phyloP scores from a whole-genome alignment of 2,113 vertebrate genomes.

The Antennarius striatus region DNA sequence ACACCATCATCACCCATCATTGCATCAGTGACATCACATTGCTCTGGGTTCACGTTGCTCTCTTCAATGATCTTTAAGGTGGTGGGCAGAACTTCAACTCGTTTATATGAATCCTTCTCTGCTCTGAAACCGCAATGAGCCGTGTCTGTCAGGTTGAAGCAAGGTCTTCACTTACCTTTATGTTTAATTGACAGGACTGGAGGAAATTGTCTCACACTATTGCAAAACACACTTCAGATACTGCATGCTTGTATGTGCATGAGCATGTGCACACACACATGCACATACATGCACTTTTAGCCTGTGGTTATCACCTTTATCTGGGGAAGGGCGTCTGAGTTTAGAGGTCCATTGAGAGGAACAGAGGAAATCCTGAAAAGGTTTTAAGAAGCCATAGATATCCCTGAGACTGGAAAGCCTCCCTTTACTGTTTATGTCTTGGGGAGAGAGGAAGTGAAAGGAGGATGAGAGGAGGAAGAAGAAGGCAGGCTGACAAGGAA shows the following conservation, averaged over 20 bases:
- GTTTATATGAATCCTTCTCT: conserved; percentile 38
- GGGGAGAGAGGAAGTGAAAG: conserved; percentile 38
- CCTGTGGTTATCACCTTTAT: conserved; percentile 50
- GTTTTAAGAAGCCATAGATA: conserved; percentile 64
- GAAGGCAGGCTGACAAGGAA: conserved; percentile 55
- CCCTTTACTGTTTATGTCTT: conserved; percentile 53
- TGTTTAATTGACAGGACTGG: conserved; percentile 35
- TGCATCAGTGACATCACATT: not conserved
- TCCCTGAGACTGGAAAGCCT: conserved; percentile 44
- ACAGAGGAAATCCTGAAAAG: conserved; percentile 47
- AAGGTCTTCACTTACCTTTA: conserved; percentile 30
- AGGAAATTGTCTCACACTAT: conserved; percentile 33
- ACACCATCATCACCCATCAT: too few species aligned
- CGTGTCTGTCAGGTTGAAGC: conserved; percentile 45
- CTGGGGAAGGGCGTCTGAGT: conserved; percentile 40
- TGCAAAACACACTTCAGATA: conserved; percentile 33
- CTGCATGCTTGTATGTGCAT: conserved; percentile 15
- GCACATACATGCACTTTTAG: conserved; percentile 22
- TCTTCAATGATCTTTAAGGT: conserved; percentile 35
- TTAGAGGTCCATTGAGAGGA: conserved; percentile 56
- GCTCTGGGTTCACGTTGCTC: not conserved
- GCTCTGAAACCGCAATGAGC: conserved; percentile 21
- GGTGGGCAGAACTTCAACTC: conserved; percentile 27
- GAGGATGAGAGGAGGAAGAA: conserved; percentile 15
- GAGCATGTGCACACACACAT: too few species aligned